These are phyloP conservation scores for Galeopsomyia nigrocyanea DNA, from an alignment of 2,888 invertebrate species.

Conservation along the genomic window DNA sequence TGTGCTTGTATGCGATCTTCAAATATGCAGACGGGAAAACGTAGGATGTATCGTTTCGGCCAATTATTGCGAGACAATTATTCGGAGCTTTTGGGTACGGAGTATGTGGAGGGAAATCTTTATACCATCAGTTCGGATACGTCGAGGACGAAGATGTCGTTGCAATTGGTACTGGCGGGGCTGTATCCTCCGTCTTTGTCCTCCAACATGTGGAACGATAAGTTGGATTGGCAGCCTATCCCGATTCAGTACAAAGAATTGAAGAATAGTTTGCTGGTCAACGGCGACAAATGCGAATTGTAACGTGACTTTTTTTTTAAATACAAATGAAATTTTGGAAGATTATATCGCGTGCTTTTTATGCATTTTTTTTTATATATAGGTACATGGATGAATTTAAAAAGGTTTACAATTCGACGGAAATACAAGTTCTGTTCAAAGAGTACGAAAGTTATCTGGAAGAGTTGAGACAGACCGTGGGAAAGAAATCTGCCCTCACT, in stretches of 20 bases:
- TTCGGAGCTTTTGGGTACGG: slow-evolving; percentile 66
- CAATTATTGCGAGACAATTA: slow-evolving; percentile 69
- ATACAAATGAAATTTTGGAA: background rate
- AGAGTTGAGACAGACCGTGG: background rate
- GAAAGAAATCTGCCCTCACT: slow-evolving; percentile 18
- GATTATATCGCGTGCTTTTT: background rate
- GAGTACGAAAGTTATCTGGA: slow-evolving; percentile 32
- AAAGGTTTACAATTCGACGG: slow-evolving; percentile 15
- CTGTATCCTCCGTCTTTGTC: slow-evolving; percentile 73
- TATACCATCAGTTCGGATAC: slow-evolving; percentile 75
- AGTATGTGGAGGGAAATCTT: slow-evolving; percentile 65
- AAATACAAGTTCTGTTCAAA: slow-evolving; percentile 12
- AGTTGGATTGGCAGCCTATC: slow-evolving; percentile 77
- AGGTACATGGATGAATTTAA: slow-evolving; percentile 28
- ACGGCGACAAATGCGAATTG: slow-evolving; percentile 15
- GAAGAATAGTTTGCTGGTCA: slow-evolving; percentile 10
- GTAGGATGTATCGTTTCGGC: slow-evolving; percentile 69
- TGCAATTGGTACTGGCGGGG: slow-evolving; percentile 75
- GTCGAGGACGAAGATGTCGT: slow-evolving; percentile 81
- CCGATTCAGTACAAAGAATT: slow-evolving; percentile 24
- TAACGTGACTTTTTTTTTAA: background rate
- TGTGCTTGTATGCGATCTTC: background rate
- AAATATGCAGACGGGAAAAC: slow-evolving; percentile 70
- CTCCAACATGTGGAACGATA: slow-evolving; percentile 71
- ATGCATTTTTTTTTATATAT: background rate